phyloP scores from a whole-genome alignment of 2,797 vertebrate species.

The Rhinichthys osculus region DNA sequence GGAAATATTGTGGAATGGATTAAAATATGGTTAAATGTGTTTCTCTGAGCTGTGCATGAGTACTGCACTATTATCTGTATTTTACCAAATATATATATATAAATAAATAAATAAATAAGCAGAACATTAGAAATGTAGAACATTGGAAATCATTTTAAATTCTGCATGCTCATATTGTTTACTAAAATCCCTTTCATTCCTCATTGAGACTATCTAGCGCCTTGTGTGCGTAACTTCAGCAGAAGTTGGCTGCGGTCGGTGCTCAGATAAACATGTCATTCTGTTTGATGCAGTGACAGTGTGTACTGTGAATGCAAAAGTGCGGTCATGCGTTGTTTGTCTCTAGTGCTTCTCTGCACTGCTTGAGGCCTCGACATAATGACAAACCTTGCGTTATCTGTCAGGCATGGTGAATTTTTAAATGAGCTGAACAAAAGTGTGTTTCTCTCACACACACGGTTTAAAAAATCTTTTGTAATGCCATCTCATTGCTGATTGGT shows the following conservation, averaged over 20 bases:
- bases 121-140: not conserved
- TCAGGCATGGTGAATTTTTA: constrained; percentile 14
- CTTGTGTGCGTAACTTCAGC: not conserved
- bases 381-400: constrained; percentile 25
- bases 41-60: not conserved
- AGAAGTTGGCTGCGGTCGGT: not conserved
- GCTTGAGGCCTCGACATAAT: constrained; percentile 19
- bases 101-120: not conserved
- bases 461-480: not conserved
- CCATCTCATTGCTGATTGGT: not conserved
- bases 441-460: not conserved
- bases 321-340: not conserved
- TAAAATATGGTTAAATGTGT: not conserved
- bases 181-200: not conserved
- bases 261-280: constrained; percentile 23
- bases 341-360: not conserved
- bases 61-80: not conserved
- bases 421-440: not conserved
- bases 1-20: not conserved
- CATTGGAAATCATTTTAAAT: not conserved
- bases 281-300: not conserved
- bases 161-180: not conserved
- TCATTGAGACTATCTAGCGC: not conserved
- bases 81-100: not conserved
- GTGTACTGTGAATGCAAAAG: constrained; percentile 4